Evolutionary conservation across 2,113 vertebrate genomes (phyloP), one percentile per base, ranked within the genome.

Genomic region (Neogale vison): DNA sequence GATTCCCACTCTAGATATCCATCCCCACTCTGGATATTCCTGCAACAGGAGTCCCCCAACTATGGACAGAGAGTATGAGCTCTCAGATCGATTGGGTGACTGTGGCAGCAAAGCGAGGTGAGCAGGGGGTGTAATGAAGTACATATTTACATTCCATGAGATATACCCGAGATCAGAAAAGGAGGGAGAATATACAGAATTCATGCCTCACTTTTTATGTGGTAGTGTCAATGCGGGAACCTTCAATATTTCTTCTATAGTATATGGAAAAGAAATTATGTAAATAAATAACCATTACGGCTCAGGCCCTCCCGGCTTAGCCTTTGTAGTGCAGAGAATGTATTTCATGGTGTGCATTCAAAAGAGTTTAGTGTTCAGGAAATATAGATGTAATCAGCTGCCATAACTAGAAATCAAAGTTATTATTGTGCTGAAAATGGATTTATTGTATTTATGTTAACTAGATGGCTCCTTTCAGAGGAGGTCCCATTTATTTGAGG

Each of bases 221-320:
- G 90, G 97, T 94, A 96, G 89, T 97, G 98, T 99, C 98, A 98
- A 87, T 98, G 98, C 95, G 90, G 96, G 97, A 98, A 98, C 92
- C 97, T 96, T 98, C 97, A 94, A 97, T 99, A 99, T 99, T 98
- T 99, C 98, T 98, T 98, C 92, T 95, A 88, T 94, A 96, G 98
- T 98, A 94, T 98, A 98, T 98, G 98, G 97, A 97, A 98, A 98
- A 98, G 98, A 99, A 99, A 99, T 98, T 98, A 99, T 98, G 98
- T 99, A 99, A 99, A 99, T 99, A 99, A 99, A 99, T 99, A 99
- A 99, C 98, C 98, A 98, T 98, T 98, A 99, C 98, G 98, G 97
- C 97, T 98, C 97, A 97, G 96, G 97, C 96, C 98, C 92, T 98
- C 97, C 98, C 95, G 92, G 96, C 96, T 98, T 98, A 94, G 91